Evolutionary conservation across 2,113 vertebrate species (phyloP), one percentile per base, ranked within the genome.

Genomic region (Pitta sordida): DNA sequence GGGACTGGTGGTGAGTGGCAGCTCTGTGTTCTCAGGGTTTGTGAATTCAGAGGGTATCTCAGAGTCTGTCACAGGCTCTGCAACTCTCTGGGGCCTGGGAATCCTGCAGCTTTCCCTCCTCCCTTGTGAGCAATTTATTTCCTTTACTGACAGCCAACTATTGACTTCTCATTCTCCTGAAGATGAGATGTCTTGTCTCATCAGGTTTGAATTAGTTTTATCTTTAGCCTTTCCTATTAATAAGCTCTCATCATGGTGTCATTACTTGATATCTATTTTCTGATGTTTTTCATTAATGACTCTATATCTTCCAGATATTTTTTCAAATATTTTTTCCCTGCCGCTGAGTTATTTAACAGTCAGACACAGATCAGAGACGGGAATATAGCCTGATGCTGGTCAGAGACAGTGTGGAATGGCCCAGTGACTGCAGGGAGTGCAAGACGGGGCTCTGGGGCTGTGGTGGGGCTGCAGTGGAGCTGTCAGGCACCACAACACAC

Each of bases 161-260:
- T 94, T 93, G 93, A 95, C 88, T 95, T 83, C 87, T 79, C 63
- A 5, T 86, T 77, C 88, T 88, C 58, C 87, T 76, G 82, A 41
- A 95, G 96, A 88, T 51, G 90, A 91, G 83, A 69, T 88, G 93
- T 81, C 86, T 93, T 85, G 90, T 89, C 90, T 95, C 94, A 95
- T 95, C 94, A 91, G 84, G 26, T 84, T 95, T 94, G 64, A 92
- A 96, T 96, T 91, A 91, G 90, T 91, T 95, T 95, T 95, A 95
- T 95, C 94, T 95, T 89, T 82, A 91, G 91, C 63, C 93, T 87
- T 89, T 67, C 39, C 90, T 79, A 79, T 92, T 95, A 95, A 92
- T 91, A 89, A 92, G 84, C 80, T 65, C 71, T 79, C 73, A 65
- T 83, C 4, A 0, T 4, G 1, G 64, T 88, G 88, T 74, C 86